These are phyloP conservation scores for Lycia hirtaria DNA, from an alignment of 2,888 invertebrate species.

Conservation along the genomic window DNA sequence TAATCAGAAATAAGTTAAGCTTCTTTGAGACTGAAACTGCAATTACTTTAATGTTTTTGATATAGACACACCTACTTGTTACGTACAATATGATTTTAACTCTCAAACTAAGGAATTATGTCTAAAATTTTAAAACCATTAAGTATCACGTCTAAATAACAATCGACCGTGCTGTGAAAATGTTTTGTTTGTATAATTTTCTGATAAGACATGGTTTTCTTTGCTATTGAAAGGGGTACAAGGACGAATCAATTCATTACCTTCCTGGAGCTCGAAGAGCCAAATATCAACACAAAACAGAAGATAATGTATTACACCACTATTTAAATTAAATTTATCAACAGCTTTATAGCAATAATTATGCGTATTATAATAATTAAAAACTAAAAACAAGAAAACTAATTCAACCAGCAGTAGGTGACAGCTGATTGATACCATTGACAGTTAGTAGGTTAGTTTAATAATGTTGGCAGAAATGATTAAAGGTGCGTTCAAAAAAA, in stretches of 20 bases:
- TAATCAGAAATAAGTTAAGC: no score
- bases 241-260: slow-evolving; percentile 59
- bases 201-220: slow-evolving; percentile 57
- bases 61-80: slow-evolving; percentile 21
- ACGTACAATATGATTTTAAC: slow-evolving; percentile 3
- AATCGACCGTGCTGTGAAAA: slow-evolving; percentile 52
- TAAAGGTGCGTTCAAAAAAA: slow-evolving; percentile 15
- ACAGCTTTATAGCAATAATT: slow-evolving; percentile 20
- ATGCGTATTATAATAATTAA: slow-evolving; percentile 38
- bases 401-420: slow-evolving; percentile 41
- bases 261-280: slow-evolving; percentile 45
- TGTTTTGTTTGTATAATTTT: slow-evolving; percentile 70
- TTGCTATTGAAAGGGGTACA: slow-evolving; percentile 45
- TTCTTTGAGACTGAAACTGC: no score
- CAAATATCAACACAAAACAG: slow-evolving; percentile 30
- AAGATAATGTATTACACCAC: slow-evolving; percentile 34
- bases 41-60: no score
- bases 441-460: not conserved
- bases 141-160: slow-evolving; percentile 42
- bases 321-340: slow-evolving; percentile 42
- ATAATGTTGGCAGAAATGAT: not conserved
- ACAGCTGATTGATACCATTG: slow-evolving; percentile 17
- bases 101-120: not conserved
- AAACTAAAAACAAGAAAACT: slow-evolving; percentile 37
- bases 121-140: slow-evolving; percentile 18